phyloP scores from a whole-genome alignment of 2,797 vertebrate genomes.

The Enteromius trimaculatus region DNA sequence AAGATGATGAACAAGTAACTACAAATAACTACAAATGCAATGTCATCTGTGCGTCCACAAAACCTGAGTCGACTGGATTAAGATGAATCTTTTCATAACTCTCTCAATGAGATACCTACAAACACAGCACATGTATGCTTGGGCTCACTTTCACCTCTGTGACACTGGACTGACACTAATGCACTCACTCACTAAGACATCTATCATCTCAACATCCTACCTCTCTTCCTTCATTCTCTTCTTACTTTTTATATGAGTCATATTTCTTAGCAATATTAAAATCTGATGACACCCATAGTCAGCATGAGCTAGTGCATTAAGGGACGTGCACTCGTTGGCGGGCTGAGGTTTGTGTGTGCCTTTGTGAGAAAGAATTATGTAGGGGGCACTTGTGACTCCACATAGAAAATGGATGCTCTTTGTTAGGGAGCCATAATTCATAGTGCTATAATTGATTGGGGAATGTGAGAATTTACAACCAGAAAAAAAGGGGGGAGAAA shows the following conservation, averaged over 20 bases:
- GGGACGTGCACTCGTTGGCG: conserved; percentile 32
- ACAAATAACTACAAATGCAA: not conserved
- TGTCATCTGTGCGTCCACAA: not conserved
- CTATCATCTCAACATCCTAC: conserved; percentile 23
- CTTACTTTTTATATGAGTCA: conserved; percentile 32
- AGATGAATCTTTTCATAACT: conserved; percentile 11
- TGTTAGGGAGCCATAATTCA: conserved; percentile 48
- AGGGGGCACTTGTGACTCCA: conserved; percentile 35
- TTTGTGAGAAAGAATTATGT: conserved; percentile 19
- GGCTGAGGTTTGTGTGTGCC: conserved; percentile 10
- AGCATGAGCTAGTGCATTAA: conserved; percentile 46
- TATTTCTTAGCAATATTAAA: conserved; percentile 47
- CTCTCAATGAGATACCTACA: conserved; percentile 5
- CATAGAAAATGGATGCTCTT: conserved; percentile 57
- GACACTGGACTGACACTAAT: conserved; percentile 31
- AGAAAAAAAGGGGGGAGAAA: conserved; percentile 19
- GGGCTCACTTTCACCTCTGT: conserved; percentile 4
- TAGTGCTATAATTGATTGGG: conserved; percentile 50
- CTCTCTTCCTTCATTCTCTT: conserved; percentile 18
- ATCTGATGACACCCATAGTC: conserved; percentile 41
- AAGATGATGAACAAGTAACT: conserved; percentile 6
- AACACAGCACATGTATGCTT: not conserved
- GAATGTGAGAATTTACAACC: conserved; percentile 45
- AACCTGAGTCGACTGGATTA: not conserved
- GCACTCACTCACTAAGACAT: conserved; percentile 47